Conservation (phyloP, 2,113 vertebrate species). For the Heteronetta atricapilla region DNA sequence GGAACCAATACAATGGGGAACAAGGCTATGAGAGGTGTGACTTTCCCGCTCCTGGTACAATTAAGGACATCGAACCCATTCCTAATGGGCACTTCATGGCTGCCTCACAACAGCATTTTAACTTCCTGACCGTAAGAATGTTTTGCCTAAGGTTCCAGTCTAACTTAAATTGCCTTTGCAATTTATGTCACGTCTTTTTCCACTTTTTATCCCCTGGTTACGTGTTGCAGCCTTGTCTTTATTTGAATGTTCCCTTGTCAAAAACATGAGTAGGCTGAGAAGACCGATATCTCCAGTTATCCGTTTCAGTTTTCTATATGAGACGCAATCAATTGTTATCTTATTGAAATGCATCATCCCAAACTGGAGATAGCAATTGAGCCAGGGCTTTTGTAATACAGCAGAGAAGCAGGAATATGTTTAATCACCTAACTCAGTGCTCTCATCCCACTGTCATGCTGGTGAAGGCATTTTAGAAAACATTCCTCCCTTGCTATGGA, state of each 20-base stretch:
- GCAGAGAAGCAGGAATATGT: neutral
- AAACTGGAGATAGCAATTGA: neutral
- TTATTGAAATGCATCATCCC: neutral
- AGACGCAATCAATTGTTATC: neutral
- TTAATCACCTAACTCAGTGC: neutral
- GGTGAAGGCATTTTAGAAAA: neutral
- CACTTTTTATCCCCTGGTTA: neutral
- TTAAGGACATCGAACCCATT: neutral
- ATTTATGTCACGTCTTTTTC: neutral
- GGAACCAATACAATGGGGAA: neutral
- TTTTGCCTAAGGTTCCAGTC: neutral
- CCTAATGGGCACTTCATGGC: neutral
- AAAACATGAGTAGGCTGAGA: too few relatives aligned
- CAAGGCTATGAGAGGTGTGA: neutral
- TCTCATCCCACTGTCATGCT: neutral
- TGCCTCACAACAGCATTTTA: neutral
- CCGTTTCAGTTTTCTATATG: neutral
- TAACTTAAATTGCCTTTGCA: neutral
- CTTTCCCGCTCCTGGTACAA: too few relatives aligned
- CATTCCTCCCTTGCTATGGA: neutral
- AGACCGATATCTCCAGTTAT: neutral
- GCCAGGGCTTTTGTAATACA: neutral
- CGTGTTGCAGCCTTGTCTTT: neutral
- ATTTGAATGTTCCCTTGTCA: neutral
- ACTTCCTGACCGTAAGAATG: neutral